phyloP scores from a whole-genome alignment of 2,113 vertebrate genomes.

The Puntigrus tetrazona region DNA sequence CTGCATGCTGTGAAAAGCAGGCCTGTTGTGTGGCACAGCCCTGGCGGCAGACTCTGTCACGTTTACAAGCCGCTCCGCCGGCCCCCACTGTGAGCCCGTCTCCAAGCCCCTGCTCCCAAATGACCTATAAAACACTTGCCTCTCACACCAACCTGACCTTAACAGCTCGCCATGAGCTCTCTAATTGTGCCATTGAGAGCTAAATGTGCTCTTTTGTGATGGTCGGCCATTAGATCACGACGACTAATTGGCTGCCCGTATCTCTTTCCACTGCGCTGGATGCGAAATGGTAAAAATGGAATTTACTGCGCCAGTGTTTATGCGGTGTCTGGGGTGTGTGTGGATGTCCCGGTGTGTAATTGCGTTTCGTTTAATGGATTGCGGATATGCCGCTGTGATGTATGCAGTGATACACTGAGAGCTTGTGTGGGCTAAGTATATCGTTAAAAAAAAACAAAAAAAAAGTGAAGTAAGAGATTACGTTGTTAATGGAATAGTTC shows the following conservation, averaged over 20 bases:
- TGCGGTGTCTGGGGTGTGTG: background rate
- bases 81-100: constrained; percentile 78
- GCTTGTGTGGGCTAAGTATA: background rate
- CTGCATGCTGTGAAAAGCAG: constrained; percentile 74
- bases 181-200: constrained; percentile 72
- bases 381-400: background rate
- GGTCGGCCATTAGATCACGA: constrained; percentile 67
- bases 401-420: background rate
- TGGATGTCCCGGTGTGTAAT: constrained; percentile 1
- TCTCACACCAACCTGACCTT: constrained; percentile 63
- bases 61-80: constrained; percentile 80
- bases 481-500: no score
- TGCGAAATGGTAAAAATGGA: constrained; percentile 57
- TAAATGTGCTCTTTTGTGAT: constrained; percentile 59
- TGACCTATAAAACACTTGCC: constrained; percentile 79
- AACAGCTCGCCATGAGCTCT: constrained; percentile 66
- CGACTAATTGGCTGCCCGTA: constrained; percentile 66
- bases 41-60: constrained; percentile 64
- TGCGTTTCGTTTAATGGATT: constrained; percentile 6
- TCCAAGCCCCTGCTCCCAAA: constrained; percentile 78
- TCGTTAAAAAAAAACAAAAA: background rate
- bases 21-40: constrained; percentile 79
- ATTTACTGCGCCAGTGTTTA: constrained; percentile 1
- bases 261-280: constrained; percentile 57
- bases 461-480: background rate